Evolutionary conservation across 2,797 vertebrate species (phyloP), one percentile per base, ranked within the genome.

Genomic region (Poecilia gillii): DNA sequence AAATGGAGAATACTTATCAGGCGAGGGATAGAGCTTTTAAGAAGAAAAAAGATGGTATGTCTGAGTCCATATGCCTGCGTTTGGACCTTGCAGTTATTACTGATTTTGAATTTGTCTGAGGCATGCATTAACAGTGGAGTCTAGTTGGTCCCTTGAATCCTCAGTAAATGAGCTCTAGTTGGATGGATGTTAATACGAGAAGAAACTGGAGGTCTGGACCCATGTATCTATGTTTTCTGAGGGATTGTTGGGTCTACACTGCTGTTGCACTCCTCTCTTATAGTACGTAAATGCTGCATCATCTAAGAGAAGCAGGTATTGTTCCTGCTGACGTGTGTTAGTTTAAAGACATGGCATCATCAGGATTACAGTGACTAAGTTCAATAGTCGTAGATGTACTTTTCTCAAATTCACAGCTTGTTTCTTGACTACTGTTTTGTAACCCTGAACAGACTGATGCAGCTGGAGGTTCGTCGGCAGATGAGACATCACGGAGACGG

Each of bases 401-500:
- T 71, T 71, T 71, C 8, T 45, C 14, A n/a, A 16, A 13, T 45
- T 39, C 20, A 33, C 33, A 43, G 6, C 28, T 51, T 59, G 6
- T 79, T 72, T 55, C 8, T 73, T 13, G 64, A 62, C 7, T 3
- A 31, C 1, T 12, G 62, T 46, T 39, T 74, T 45, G 57, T 46
- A 49, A 81, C 75, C 72, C 72, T 93, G 71, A 82, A 81, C 85
- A 99, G 98, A 93, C 1, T 95, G 83, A 78, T 90, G 59, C 89
- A 98, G 75, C 1, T 89, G 73, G 95, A 97, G 84, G 97, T 96
- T 31, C 96, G 96, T 73, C 93, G 78, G 41, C 93, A 97, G 9
- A 99, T 99, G 98, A 96, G 96, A 76, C 11, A 88, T 0, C 96
- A 93, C 81, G 99, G 98, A 47, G 98, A 99, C 28, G 98, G 99